Base-by-base conservation (phyloP, 2,888 invertebrate species). In the Lasioglossum malachurum region DNA sequence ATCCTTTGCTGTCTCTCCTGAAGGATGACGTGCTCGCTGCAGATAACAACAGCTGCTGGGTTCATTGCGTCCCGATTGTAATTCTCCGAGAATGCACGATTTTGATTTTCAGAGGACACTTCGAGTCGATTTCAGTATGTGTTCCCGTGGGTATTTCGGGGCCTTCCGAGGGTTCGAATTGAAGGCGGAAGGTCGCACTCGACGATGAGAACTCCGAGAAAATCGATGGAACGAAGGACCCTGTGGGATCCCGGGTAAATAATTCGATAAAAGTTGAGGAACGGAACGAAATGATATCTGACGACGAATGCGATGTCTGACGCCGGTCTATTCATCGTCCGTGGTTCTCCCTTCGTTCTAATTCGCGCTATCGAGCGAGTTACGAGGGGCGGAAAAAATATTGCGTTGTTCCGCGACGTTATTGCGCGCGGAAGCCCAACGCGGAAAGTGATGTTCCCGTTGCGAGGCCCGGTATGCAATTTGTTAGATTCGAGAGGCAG, bases 401-500 rank as follows among this genome's bases (percentile, higher is more conserved):
- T 78, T 35, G 71, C 78, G 71, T 78, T 71, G 71, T 53, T 78
- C 53, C 38, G 71, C 78, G 71, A 57, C 53, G 78, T 78, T 71
- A 78, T 71, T 44, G 67, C 77, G 64, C 77, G 23, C 35, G 49
- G 46, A 41, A 44, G 77, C 60, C 5, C 69, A 53, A 19, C 53
- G 19, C 60, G 46, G 75, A 71, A 60, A 64, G 7, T 46, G 46
- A 60, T 82, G 72, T 49, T 64, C 31, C 49, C 31, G 60, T 23
- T 12, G 16, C 72, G n/a, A 38, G 31, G 23, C 72, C 41, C 49
- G 35, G 57, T 49, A 69, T 38, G 60, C 77, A 35, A 79, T 85
- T 85, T 78, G 84, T 85, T 85, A 85, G 72, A 27, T 57, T 72
- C 53, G 78, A 83, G 84, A 67, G 77, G 67, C 44, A 67, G 77